phyloP scores from a whole-genome alignment of 2,888 invertebrate species.

The Temnothorax unifasciatus region DNA sequence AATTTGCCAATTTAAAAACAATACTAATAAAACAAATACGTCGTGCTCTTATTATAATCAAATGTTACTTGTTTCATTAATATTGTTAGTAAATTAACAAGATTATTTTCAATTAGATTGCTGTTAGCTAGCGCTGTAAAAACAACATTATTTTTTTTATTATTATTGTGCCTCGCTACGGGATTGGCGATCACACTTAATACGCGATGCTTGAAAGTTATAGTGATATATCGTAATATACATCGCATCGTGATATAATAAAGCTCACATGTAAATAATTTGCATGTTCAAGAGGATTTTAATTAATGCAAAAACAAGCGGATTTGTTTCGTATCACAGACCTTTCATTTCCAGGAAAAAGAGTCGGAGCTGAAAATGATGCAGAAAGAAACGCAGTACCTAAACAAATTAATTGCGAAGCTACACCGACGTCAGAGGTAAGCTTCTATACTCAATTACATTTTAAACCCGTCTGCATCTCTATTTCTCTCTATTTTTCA shows the following conservation, averaged over 20 bases:
- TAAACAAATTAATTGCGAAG: constrained; percentile 74
- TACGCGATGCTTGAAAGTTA: neutral
- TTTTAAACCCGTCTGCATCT: neutral
- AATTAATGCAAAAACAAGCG: neutral
- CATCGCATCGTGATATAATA: neutral
- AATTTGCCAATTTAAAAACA: neutral
- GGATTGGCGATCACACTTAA: neutral
- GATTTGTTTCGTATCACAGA: neutral
- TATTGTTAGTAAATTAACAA: neutral
- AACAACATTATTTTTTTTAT: neutral
- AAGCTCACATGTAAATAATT: neutral
- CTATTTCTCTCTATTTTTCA: neutral
- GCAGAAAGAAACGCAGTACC: constrained; percentile 72
- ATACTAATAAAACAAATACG: neutral
- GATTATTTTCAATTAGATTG: neutral
- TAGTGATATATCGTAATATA: neutral
- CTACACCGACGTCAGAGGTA: constrained; percentile 73
- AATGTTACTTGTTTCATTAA: neutral
- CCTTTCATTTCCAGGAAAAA: constrained; percentile 69
- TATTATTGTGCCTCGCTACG: neutral
- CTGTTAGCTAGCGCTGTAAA: neutral
- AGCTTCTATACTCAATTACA: constrained; percentile 17
- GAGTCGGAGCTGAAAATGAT: constrained; percentile 74
- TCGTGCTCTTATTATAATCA: neutral
- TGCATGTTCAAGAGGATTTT: neutral